A percentile compares a stretch with the other conserved stretches of the same genome.
These are phyloP conservation scores for Nyctibius grandis DNA, from an alignment of 2,797 vertebrate genomes.

Conservation along the genomic window DNA sequence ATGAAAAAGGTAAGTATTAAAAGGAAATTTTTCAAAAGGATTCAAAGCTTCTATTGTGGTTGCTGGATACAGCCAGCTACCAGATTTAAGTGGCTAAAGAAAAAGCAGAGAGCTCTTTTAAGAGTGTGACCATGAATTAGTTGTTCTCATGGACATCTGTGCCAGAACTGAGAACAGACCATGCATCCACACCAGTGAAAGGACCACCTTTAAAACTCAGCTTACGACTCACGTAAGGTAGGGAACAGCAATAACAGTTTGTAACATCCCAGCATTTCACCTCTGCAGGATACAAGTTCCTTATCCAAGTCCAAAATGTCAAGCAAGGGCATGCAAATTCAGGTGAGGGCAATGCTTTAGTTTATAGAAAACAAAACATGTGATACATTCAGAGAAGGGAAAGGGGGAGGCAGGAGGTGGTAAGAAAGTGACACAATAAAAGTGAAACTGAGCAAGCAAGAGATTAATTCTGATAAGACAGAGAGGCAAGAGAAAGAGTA, in stretches of 20 bases:
- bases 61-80: neutral
- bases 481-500: neutral
- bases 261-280: neutral
- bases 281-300: neutral
- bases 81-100: neutral
- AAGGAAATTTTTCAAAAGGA: neutral
- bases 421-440: neutral
- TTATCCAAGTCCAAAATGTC: neutral
- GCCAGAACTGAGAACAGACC: neutral
- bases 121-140: neutral
- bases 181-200: neutral
- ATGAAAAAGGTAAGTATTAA: neutral
- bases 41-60: neutral
- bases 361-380: neutral
- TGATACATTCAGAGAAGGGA: neutral
- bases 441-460: neutral
- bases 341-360: neutral
- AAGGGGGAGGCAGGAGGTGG: neutral
- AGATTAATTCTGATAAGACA: neutral
- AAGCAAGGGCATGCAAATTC: neutral
- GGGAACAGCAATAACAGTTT: neutral
- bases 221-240: neutral
- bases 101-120: neutral
- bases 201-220: slow-evolving; percentile 49
- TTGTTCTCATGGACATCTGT: neutral